phyloP scores from a whole-genome alignment of 2,797 vertebrate genomes.

The Xyrichtys novacula region DNA sequence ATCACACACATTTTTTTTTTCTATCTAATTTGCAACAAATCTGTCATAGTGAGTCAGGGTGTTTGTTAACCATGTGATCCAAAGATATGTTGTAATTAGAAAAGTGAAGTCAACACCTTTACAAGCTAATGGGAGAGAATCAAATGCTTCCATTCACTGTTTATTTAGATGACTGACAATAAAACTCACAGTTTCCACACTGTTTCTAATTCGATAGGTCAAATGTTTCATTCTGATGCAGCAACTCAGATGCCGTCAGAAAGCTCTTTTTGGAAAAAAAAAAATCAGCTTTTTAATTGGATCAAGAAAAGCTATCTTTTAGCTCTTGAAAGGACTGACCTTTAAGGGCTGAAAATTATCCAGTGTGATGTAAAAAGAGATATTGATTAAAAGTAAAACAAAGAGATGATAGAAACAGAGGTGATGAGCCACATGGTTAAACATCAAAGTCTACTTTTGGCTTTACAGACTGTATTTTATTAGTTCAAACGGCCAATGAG shows the following conservation, averaged over 20 bases:
- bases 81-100: conserved; percentile 21
- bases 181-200: conserved; percentile 14
- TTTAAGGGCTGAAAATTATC: conserved; percentile 41
- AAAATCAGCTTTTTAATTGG: conserved; percentile 22
- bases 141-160: background rate
- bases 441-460: background rate
- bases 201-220: conserved; percentile 20
- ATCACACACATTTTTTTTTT: conserved; percentile 12
- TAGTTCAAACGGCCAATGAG: too few relatives aligned
- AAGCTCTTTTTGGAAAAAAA: background rate
- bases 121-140: conserved; percentile 13
- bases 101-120: background rate
- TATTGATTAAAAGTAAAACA: conserved; percentile 48
- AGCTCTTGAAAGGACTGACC: conserved; percentile 39
- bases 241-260: background rate
- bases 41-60: background rate
- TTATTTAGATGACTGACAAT: conserved; percentile 20
- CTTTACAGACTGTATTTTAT: too few relatives aligned
- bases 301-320: conserved; percentile 15
- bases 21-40: conserved; percentile 34
- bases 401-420: conserved; percentile 21
- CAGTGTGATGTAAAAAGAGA: conserved; percentile 33
- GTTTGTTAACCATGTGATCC: conserved; percentile 15
- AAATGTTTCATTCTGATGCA: background rate
- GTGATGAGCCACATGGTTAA: conserved; percentile 10